A percentile compares a stretch with the other conserved stretches of the same genome.
Conservation (phyloP, 2,113 vertebrate species). For the Varanus komodoensis region DNA sequence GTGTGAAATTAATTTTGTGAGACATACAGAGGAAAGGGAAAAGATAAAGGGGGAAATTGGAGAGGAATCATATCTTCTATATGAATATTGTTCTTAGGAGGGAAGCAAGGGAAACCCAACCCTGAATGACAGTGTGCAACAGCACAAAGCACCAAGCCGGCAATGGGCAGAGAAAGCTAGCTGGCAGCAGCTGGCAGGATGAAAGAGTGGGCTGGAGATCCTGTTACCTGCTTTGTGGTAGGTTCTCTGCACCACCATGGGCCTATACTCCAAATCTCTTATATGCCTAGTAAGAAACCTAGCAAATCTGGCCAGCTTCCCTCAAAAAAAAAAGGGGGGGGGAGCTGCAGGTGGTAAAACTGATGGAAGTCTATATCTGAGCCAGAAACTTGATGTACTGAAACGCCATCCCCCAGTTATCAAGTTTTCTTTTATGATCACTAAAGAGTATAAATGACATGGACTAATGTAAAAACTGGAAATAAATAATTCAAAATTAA, state of each 20-base stretch:
- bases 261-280: not conserved
- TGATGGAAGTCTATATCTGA: slow-evolving; percentile 66
- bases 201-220: not conserved
- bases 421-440: slow-evolving; percentile 43
- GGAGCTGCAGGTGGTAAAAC: slow-evolving; percentile 68
- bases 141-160: not conserved
- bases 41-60: not conserved
- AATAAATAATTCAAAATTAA: slow-evolving; percentile 1
- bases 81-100: not conserved
- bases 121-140: not conserved
- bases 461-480: not conserved
- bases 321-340: slow-evolving; percentile 29
- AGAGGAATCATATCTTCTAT: not conserved
- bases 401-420: slow-evolving; percentile 57
- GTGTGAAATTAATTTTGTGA: not conserved
- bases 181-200: not conserved
- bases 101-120: not conserved
- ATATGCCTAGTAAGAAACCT: slow-evolving; percentile 28
- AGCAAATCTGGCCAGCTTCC: slow-evolving; percentile 70
- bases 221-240: not conserved
- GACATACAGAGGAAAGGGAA: not conserved
- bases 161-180: too few species aligned
- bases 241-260: not conserved
- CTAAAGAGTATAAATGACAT: not conserved
- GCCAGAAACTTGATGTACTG: slow-evolving; percentile 65